A percentile compares a stretch with the other conserved stretches of the same genome.
These are phyloP conservation scores for Varecia variegata DNA, from an alignment of 2,797 vertebrate genomes.

Conservation along the genomic window DNA sequence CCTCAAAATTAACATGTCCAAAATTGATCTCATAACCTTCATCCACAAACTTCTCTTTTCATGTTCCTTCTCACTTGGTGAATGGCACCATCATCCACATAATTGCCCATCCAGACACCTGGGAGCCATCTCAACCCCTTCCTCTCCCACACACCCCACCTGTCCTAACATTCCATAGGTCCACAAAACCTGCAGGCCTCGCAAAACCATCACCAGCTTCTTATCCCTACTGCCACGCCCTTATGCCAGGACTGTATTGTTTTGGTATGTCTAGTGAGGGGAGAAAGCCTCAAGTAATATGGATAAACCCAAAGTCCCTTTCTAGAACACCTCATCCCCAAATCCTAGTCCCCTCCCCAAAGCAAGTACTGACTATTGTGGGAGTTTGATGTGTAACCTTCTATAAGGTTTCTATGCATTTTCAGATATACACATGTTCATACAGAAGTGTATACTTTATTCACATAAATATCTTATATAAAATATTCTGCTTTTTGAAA, in stretches of 20 bases:
- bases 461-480: not conserved
- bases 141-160: accelerated
- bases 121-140: not conserved
- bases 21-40: not conserved
- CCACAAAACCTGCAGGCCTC: not conserved
- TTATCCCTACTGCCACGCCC: not conserved
- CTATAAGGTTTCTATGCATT: not conserved
- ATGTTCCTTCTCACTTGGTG: not conserved
- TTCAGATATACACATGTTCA: not conserved
- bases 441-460: not conserved
- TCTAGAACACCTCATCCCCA: not conserved
- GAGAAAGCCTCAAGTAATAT: not conserved
- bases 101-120: not conserved
- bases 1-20: not conserved
- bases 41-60: not conserved
- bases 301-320: not conserved
- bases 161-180: not conserved
- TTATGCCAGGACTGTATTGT: not conserved
- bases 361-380: not conserved
- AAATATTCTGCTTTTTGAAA: not conserved
- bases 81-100: not conserved
- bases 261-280: not conserved
- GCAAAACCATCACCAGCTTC: not conserved
- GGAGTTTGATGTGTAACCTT: not conserved
- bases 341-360: not conserved